Evolutionary conservation across 2,888 invertebrate genomes (phyloP).

Genomic region (Drosophila quinaria): DNA sequence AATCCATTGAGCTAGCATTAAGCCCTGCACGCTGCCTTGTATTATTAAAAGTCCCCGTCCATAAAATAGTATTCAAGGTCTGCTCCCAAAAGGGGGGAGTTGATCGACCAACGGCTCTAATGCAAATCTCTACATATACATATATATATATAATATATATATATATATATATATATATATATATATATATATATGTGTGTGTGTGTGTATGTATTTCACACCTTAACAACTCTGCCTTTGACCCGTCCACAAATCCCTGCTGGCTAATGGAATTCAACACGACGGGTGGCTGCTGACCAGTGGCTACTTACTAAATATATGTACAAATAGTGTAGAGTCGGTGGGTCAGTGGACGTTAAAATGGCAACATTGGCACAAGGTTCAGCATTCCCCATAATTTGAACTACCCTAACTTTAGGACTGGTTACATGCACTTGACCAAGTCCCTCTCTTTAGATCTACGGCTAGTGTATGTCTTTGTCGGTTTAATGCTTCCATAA

Average conservation of each 20-base stretch:
- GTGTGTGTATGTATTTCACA: slow-evolving; percentile 24
- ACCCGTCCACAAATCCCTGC: slow-evolving; percentile 24
- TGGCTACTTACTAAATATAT: neutral
- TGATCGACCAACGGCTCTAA: slow-evolving; percentile 38
- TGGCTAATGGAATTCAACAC: slow-evolving; percentile 29
- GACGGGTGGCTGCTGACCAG: slow-evolving; percentile 17
- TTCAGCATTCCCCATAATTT: neutral
- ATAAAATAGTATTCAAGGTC: slow-evolving; percentile 35
- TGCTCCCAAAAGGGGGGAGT: slow-evolving; percentile 24
- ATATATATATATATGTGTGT: no score
- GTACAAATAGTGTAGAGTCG: neutral
- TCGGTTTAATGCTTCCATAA: neutral
- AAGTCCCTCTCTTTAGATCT: neutral
- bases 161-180: no score
- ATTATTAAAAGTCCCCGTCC: slow-evolving; percentile 10
- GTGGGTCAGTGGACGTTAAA: slow-evolving; percentile 19
- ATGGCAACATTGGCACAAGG: slow-evolving; percentile 24
- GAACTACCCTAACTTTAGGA: neutral
- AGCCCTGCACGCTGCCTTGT: slow-evolving; percentile 4
- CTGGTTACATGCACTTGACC: neutral
- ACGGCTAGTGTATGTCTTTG: neutral
- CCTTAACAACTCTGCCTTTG: slow-evolving; percentile 30
- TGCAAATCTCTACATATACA: slow-evolving; percentile 24
- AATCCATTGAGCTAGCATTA: slow-evolving; percentile 13
- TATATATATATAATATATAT: no score